Base-by-base conservation (phyloP, 2,797 vertebrate genomes). In the Bradypodion ventrale region DNA sequence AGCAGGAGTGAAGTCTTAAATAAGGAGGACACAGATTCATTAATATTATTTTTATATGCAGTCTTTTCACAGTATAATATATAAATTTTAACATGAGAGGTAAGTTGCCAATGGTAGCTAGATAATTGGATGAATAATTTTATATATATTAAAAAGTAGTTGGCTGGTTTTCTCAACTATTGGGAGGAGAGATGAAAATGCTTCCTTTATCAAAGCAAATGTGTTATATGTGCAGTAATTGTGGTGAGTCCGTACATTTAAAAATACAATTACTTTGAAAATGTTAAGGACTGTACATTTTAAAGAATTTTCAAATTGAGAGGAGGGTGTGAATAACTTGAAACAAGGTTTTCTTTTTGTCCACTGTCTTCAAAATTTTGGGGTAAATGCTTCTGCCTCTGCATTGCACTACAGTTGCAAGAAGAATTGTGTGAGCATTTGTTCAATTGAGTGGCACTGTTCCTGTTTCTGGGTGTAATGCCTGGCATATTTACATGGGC, bases 121-220 rank as follows among this genome's bases (percentile, higher is more conserved):
- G 63, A 1, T 85, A 78, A 93, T 90, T 85, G 91, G 82, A 91
- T 91, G 52, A 2, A 88, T 85, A 74, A 74, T 89, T 93, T 92
- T 91, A 42, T 92, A 93, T 92, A 92, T 84, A 83, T 37, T 88
- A 91, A 90, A 93, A 44, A 40, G n/a, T 63, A 84, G 89, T 91
- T 92, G 75, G 32, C 84, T 85, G 72, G 15, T 60, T 83, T 9
- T 19, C 87, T 93, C 90, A 85, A 89, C 89, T 80, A 86, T 90
- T 86, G 78, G 90, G 16, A 19, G 52, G 52, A 56, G 52, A 15
- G 16, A 56, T 5, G 86, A n/a, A 90, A 78, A 29, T 85, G 89
- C 62, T 85, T 62, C 87, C 81, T 93, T 89, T 93, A 40, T 83
- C 10, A 83, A 44, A 49, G 13, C 60, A 85, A 80, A 52, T 85